Percentiles rank a stretch among this genome's conserved stretches.
Conservation (phyloP, 2,113 vertebrate genomes). For the Heliornis fulica region DNA sequence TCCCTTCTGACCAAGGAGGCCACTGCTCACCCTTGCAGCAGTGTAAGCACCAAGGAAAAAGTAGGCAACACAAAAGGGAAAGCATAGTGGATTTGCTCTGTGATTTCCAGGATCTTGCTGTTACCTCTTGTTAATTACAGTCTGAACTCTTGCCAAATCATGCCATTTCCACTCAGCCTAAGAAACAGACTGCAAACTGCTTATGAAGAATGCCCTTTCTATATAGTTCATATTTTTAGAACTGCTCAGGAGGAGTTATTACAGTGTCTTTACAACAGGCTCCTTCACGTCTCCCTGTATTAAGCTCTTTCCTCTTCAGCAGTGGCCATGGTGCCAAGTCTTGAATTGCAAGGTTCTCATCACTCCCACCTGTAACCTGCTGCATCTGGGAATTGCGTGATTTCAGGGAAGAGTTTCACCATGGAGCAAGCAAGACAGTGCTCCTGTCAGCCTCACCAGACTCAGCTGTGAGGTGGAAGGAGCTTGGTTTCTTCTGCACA, state of each 20-base stretch:
- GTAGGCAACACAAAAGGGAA: not conserved
- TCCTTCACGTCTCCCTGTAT: not conserved
- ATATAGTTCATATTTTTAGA: constrained; percentile 50
- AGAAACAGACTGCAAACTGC: constrained; percentile 30
- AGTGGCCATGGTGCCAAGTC: not conserved
- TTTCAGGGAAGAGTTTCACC: not conserved
- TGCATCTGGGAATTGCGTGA: not conserved
- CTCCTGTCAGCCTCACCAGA: not conserved
- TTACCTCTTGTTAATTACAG: constrained; percentile 36
- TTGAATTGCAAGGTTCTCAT: not conserved
- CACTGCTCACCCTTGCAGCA: not conserved
- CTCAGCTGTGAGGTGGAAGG: not conserved
- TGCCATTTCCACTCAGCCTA: constrained; percentile 21
- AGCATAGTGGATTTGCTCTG: not conserved
- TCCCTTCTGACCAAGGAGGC: not conserved
- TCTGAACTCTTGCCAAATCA: constrained; percentile 32
- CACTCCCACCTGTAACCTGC: not conserved
- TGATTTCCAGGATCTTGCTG: not conserved
- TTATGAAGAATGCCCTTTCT: constrained; percentile 19
- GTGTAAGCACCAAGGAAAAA: not conserved
- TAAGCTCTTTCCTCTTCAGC: not conserved
- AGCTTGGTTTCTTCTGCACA: not conserved
- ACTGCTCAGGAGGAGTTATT: constrained; percentile 38
- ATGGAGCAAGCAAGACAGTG: not conserved
- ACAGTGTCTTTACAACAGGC: not conserved